phyloP scores from a whole-genome alignment of 2,113 vertebrate species.

The Penelope pileata region DNA sequence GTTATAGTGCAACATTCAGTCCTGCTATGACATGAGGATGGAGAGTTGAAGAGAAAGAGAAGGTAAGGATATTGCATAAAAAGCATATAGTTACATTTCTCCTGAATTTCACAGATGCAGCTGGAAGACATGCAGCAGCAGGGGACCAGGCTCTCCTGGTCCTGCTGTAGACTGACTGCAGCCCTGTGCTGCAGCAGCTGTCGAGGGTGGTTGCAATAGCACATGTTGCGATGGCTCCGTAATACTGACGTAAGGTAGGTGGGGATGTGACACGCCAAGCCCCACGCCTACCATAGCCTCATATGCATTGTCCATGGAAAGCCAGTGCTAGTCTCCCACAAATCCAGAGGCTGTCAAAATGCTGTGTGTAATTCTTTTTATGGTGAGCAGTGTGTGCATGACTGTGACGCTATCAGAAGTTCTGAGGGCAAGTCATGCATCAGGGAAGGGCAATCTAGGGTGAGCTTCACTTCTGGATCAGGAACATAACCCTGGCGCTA shows the following conservation, averaged over 20 bases:
- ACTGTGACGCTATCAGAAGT: not conserved
- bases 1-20: not conserved
- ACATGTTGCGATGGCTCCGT: not conserved
- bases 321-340: not conserved
- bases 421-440: not conserved
- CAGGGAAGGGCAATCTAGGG: not conserved
- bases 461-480: not conserved
- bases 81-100: not conserved
- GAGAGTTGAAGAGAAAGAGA: not conserved
- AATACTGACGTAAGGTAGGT: conserved; percentile 6
- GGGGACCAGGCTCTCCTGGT: not conserved
- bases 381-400: conserved; percentile 32
- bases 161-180: not conserved
- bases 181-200: not conserved
- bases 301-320: accelerated
- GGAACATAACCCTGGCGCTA: not conserved
- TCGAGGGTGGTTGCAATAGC: not conserved
- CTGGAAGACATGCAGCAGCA: not conserved
- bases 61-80: not conserved
- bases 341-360: not conserved
- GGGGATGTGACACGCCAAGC: conserved; percentile 7
- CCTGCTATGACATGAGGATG: not conserved
- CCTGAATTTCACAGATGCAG: not conserved
- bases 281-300: not conserved
- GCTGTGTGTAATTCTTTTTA: not conserved